A percentile compares a stretch with the other conserved stretches of the same genome.
Conservation (phyloP, 2,797 vertebrate genomes). For the Pagetopsis macropterus region DNA sequence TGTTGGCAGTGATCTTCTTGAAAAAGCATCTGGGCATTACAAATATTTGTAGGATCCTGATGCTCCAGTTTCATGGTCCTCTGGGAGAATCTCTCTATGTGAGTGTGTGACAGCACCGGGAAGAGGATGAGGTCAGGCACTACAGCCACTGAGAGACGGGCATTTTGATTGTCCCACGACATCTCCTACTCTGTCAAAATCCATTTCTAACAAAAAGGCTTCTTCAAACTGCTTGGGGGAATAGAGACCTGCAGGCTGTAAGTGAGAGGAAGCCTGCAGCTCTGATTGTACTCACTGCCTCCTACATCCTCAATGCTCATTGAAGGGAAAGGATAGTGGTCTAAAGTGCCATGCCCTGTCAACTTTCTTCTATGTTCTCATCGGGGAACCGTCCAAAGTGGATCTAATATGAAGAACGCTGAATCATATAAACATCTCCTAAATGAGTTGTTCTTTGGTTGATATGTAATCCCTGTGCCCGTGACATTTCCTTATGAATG, state of each 20-base stretch:
- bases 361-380: constrained; percentile 31
- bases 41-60: constrained; percentile 74
- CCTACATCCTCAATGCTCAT: constrained; percentile 60
- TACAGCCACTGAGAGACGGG: constrained; percentile 19
- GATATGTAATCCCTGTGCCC: background rate
- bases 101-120: constrained; percentile 46
- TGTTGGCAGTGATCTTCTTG: constrained; percentile 26
- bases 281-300: constrained; percentile 31
- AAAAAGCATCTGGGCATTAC: constrained; percentile 54
- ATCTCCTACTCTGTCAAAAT: constrained; percentile 36
- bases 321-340: constrained; percentile 43
- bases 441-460: background rate
- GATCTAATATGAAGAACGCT: background rate
- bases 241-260: constrained; percentile 20
- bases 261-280: constrained; percentile 23
- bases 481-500: background rate
- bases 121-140: constrained; percentile 51
- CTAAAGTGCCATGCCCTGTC: constrained; percentile 12
- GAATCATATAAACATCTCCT: constrained; percentile 1
- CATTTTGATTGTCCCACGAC: constrained; percentile 36
- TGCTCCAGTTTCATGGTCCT: constrained; percentile 71
- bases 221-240: constrained; percentile 24
- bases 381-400: constrained; percentile 14
- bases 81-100: constrained; percentile 55
- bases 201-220: constrained; percentile 37